Conservation (phyloP, 2,113 vertebrate species). For the Aldabrachelys gigantea region DNA sequence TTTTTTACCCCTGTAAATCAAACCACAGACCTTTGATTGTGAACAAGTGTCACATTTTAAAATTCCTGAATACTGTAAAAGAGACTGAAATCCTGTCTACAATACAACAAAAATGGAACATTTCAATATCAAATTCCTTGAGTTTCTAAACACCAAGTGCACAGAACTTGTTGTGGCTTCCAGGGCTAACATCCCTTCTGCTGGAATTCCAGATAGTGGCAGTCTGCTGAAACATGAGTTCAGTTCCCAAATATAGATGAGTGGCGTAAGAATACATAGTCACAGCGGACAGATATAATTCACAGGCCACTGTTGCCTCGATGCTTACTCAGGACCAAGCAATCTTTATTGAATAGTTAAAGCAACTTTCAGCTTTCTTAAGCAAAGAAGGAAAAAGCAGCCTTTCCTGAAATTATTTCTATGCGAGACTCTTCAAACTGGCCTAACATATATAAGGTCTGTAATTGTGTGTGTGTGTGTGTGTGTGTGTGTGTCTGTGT, state of each 20-base stretch:
- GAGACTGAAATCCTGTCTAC: neutral
- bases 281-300: constrained; percentile 88
- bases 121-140: constrained; percentile 21
- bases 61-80: neutral
- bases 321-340: constrained; percentile 76
- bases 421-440: constrained; percentile 55
- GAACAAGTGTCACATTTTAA: constrained; percentile 1
- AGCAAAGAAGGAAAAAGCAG: constrained; percentile 23
- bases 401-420: constrained; percentile 18
- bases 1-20: neutral
- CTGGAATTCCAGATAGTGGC: constrained; percentile 81
- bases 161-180: constrained; percentile 66
- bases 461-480: constrained; percentile 48
- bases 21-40: neutral
- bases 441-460: constrained; percentile 70
- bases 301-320: constrained; percentile 83
- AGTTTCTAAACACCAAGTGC: constrained; percentile 64
- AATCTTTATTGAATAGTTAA: constrained; percentile 65
- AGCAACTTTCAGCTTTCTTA: constrained; percentile 41
- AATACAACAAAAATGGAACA: neutral
- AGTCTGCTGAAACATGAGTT: constrained; percentile 94
- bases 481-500: constrained; percentile 6
- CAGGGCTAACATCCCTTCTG: constrained; percentile 53
- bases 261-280: constrained; percentile 81
- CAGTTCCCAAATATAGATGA: constrained; percentile 94